Conservation (phyloP, 1,140 invertebrate genomes). For the Archegozetes longisetosus region DNA sequence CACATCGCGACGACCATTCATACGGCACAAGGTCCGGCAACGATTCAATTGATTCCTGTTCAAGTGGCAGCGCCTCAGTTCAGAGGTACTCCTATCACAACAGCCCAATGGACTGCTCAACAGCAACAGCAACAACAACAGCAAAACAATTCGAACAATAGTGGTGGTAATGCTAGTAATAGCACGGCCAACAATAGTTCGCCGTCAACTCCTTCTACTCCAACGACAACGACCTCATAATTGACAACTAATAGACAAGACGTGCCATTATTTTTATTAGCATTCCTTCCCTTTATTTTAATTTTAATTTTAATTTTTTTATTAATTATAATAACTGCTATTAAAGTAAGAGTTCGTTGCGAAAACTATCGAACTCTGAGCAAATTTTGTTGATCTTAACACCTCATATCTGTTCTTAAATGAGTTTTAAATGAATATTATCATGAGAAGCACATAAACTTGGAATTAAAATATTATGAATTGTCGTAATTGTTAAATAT, state of each 20-base stretch:
- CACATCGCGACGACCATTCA: not conserved
- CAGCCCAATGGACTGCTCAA: not conserved
- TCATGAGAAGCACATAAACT: no score
- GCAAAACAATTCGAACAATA: not conserved
- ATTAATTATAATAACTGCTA: not conserved
- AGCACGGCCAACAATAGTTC: not conserved
- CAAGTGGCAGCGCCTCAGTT: slow-evolving; percentile 1
- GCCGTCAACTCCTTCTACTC: not conserved
- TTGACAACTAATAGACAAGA: not conserved
- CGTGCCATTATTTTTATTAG: not conserved
- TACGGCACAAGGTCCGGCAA: not conserved
- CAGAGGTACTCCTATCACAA: not conserved
- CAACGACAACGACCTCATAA: not conserved
- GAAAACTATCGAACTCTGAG: no score
- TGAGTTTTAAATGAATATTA: no score
- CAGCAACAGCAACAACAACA: not conserved
- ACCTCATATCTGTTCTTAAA: no score
- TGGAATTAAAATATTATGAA: no score
- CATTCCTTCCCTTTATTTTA: not conserved
- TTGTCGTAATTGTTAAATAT: no score
- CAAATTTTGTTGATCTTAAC: no score
- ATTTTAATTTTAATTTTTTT: not conserved
- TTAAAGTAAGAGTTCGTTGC: not conserved
- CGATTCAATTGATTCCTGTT: slow-evolving; percentile 17
- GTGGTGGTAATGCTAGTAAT: not conserved